These are phyloP conservation scores for Meandrina meandrites DNA, from an alignment of 92 coral and sea anemone genomes.

Conservation along the genomic window DNA sequence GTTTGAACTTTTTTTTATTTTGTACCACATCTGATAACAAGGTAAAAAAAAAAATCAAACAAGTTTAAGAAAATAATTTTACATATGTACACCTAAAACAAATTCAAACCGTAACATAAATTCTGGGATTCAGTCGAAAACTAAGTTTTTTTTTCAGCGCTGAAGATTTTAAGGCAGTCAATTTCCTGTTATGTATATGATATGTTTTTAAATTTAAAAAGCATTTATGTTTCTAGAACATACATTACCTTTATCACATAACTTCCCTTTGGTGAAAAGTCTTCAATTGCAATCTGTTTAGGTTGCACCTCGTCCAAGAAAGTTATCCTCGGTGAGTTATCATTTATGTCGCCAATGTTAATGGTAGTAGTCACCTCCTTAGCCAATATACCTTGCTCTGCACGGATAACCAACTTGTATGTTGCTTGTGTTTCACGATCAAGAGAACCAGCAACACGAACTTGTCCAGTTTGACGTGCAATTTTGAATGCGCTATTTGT, in stretches of 20 bases:
- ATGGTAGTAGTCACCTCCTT: constrained; percentile 66
- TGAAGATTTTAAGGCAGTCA: no score
- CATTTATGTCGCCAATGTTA: constrained; percentile 74
- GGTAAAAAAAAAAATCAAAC: no score
- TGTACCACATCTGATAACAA: no score
- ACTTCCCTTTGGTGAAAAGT: constrained; percentile 59
- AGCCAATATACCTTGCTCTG: constrained; percentile 45
- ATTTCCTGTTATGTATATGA: no score
- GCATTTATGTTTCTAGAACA: neutral
- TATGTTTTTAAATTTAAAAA: no score
- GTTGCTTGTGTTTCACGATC: constrained; percentile 66
- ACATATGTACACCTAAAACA: no score
- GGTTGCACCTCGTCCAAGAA: constrained; percentile 53
- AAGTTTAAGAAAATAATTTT: no score
- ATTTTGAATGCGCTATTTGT: constrained; percentile 54
- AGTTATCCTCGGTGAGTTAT: constrained; percentile 67
- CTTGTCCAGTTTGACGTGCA: constrained; percentile 36
- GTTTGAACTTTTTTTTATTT: no score
- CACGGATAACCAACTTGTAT: constrained; percentile 80
- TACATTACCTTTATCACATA: constrained; percentile 60
- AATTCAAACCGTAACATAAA: no score
- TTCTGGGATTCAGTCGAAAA: no score
- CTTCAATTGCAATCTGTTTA: constrained; percentile 67
- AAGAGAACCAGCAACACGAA: constrained; percentile 35
- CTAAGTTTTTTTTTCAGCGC: no score